Evolutionary conservation across 2,888 invertebrate species (phyloP), one percentile per base, ranked within the genome.

Genomic region (Tigriopus californicus): DNA sequence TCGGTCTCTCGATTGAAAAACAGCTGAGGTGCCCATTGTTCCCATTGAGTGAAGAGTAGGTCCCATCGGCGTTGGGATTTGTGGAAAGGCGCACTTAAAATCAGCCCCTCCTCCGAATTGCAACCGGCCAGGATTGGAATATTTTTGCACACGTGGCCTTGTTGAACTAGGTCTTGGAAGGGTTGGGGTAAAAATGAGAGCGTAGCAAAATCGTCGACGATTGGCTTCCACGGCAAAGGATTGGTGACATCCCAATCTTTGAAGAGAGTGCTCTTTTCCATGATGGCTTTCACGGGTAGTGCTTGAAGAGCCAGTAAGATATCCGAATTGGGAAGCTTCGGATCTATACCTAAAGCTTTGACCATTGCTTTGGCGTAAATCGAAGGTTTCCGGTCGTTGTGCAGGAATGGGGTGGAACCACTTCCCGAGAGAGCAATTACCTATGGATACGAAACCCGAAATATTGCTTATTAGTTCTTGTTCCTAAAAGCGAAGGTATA

Each of bases 191-290:
- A n/a, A 20, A 59, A 59, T 2, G 59, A 18, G 8, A 5, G 18
- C 8, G 40, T 12, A 22, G n/a, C 20, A 24, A 40, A 41, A 8
- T 33, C 41, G 42, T 59, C 59, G 12, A 52, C 12, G 18, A 13
- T 41, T 10, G 59, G 59, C 8, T 15, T 51, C 59, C 59, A 59
- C 18, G 51, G 59, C n/a, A 24, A 13, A 15, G 58, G 49, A 12
- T 13, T 40, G 18, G 15, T 12, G 6, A 46, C 15, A 40, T 49
- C 47, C 40, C 47, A 47, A 48, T 58, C 58, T 40, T 48, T 58
- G 47, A 58, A 58, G 10, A 58, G 24, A 5, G 18, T 15, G 6
- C 13, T 46, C n/a, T 41, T 15, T 8, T 25, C 15, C 24, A 52
- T n/a, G 33, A 59, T 52, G 24, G 42, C 33, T 52, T 52, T 59